A percentile compares a stretch with the other conserved stretches of the same genome.
These are phyloP conservation scores for Trilocha varians DNA, from an alignment of 2,888 invertebrate genomes.

Conservation along the genomic window DNA sequence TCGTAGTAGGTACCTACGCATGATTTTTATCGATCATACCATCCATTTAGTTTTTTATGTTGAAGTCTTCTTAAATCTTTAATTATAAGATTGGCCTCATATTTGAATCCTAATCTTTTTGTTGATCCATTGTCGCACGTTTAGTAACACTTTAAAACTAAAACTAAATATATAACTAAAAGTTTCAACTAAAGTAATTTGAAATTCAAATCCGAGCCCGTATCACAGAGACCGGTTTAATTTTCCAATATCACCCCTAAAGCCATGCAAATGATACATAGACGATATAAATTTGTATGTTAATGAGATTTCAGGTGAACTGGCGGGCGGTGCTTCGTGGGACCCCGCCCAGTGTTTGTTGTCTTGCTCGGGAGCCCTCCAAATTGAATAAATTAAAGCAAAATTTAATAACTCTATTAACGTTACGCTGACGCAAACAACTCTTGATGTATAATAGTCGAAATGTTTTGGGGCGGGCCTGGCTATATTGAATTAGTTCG, in stretches of 20 bases:
- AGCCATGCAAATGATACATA: constrained; percentile 2
- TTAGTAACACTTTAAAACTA: no score
- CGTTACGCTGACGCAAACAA: constrained; percentile 59
- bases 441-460: constrained; percentile 52
- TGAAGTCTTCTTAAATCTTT: no score
- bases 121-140: no score
- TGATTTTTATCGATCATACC: no score
- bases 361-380: constrained; percentile 36
- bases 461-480: constrained; percentile 45
- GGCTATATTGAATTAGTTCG: constrained; percentile 55
- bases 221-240: neutral
- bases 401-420: constrained; percentile 70
- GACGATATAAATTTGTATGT: constrained; percentile 15
- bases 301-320: constrained; percentile 53
- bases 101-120: no score
- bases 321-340: constrained; percentile 38
- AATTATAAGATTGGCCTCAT: no score
- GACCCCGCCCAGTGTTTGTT: constrained; percentile 61
- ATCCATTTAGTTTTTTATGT: no score
- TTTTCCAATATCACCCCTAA: neutral
- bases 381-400: constrained; percentile 71
- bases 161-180: no score
- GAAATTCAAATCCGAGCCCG: no score
- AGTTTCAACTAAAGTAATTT: no score
- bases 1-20: no score